Evolutionary conservation across 1,140 invertebrate genomes (phyloP).

Genomic region (Camponotus floridanus): DNA sequence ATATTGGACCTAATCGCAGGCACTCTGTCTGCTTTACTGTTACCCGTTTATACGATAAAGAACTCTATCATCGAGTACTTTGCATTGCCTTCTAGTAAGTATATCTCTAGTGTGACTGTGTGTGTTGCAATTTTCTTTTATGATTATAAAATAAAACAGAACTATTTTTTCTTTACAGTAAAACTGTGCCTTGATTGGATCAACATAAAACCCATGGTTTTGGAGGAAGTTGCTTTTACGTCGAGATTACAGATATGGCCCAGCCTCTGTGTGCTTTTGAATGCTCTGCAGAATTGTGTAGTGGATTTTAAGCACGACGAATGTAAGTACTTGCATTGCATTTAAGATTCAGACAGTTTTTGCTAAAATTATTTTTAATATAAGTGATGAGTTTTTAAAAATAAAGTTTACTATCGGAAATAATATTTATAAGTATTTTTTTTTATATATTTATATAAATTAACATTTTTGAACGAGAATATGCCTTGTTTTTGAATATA

Average conservation of each 20-base stretch:
- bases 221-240: constrained; percentile 88
- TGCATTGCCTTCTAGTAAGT: constrained; percentile 90
- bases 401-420: neutral
- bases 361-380: neutral
- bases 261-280: constrained; percentile 91
- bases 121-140: constrained; percentile 7
- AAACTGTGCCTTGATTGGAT: constrained; percentile 93
- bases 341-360: too few species aligned
- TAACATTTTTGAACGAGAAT: neutral
- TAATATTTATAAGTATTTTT: neutral
- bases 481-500: neutral
- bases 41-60: constrained; percentile 90
- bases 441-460: neutral
- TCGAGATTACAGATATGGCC: constrained; percentile 92
- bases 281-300: constrained; percentile 88
- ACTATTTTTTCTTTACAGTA: constrained; percentile 85
- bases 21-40: constrained; percentile 90
- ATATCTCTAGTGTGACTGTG: neutral
- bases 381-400: neutral
- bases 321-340: constrained; percentile 81
- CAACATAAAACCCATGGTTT: constrained; percentile 86
- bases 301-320: constrained; percentile 84
- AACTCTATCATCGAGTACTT: constrained; percentile 89
- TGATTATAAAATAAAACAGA: neutral
- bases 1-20: constrained; percentile 89